These are phyloP conservation scores for Cebus imitator DNA, from an alignment of 2,113 vertebrate species.

Conservation along the genomic window DNA sequence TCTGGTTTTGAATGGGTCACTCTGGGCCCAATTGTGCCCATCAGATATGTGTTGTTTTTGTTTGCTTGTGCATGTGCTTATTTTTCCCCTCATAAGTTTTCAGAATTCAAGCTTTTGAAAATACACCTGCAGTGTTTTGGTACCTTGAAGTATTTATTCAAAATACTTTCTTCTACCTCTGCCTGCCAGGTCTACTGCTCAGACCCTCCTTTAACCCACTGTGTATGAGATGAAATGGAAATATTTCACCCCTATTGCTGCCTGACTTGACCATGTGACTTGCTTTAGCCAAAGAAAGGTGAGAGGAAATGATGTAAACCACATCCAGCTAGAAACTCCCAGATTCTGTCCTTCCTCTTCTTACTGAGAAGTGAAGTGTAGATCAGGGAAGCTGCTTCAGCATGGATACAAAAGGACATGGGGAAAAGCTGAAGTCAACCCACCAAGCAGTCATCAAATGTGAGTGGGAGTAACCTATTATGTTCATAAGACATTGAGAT, in stretches of 20 bases:
- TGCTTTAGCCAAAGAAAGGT: background rate
- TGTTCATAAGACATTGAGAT: background rate
- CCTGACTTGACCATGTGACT: background rate
- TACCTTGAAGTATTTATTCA: background rate
- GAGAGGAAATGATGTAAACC: background rate
- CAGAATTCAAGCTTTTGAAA: background rate
- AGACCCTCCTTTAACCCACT: background rate
- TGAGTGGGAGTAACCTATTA: background rate
- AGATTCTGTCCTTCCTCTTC: background rate
- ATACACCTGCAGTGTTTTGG: background rate
- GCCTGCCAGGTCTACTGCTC: background rate
- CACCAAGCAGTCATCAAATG: background rate
- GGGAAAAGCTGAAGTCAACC: background rate
- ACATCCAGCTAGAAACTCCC: fast-evolving
- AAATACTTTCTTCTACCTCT: background rate
- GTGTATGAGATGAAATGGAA: background rate
- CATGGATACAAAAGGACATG: too few species aligned
- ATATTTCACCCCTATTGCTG: background rate
- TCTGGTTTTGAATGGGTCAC: background rate
- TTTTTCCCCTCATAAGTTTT: background rate
- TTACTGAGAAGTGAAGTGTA: background rate
- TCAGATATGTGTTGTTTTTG: background rate
- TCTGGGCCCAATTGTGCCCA: background rate
- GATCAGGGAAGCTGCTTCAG: background rate
- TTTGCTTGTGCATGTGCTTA: background rate